phyloP scores from a whole-genome alignment of 2,113 vertebrate species.

The Aptenodytes forsteri region DNA sequence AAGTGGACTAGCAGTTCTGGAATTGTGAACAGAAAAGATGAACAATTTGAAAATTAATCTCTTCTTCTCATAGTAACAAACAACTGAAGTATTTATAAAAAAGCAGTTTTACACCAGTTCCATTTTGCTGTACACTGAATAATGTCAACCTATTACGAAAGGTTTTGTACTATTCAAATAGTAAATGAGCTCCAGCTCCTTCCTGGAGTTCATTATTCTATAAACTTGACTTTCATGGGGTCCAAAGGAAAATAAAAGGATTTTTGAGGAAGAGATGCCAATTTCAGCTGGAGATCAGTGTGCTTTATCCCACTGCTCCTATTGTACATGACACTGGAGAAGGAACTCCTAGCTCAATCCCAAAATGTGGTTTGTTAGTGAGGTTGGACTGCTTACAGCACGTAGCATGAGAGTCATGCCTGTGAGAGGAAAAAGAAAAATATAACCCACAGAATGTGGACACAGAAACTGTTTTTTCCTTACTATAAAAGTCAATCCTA shows the following conservation, averaged over 20 bases:
- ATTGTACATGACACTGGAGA: not conserved
- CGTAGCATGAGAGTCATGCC: not conserved
- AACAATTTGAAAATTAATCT: conserved; percentile 4
- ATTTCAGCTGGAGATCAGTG: not conserved
- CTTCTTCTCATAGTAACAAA: not conserved
- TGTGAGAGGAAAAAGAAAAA: not conserved
- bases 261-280: not conserved
- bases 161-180: conserved; percentile 14
- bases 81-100: not conserved
- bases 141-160: conserved; percentile 6
- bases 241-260: conserved; percentile 20
- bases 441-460: not conserved
- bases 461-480: not conserved
- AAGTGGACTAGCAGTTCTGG: not conserved
- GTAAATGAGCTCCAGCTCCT: conserved; percentile 28
- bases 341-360: not conserved
- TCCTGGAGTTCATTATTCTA: conserved; percentile 39
- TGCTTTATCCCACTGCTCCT: not conserved
- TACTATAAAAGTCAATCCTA: not conserved
- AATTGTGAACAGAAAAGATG: not conserved
- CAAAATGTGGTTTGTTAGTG: not conserved
- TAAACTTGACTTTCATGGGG: conserved; percentile 23
- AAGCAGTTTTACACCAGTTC: not conserved
- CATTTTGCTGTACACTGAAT: not conserved
- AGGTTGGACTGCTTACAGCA: not conserved